Conservation (phyloP, 2,113 vertebrate species). For the Zosterops pallidus region DNA sequence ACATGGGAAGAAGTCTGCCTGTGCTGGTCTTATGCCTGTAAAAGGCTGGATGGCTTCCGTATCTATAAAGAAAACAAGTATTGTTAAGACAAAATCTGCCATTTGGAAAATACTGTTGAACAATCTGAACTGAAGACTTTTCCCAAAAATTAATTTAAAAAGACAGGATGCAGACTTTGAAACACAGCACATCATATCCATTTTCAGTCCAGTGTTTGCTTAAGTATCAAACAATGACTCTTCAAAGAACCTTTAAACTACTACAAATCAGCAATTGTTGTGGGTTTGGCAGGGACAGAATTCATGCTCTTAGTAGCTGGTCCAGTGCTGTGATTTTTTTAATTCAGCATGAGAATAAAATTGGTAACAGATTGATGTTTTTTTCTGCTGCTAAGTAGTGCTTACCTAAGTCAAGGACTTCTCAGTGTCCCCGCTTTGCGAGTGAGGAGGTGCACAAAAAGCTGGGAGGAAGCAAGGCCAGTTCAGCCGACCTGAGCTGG, state of each 20-base stretch:
- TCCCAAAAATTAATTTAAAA: not conserved
- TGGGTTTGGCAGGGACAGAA: not conserved
- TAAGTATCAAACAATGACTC: not conserved
- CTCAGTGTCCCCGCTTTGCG: no score
- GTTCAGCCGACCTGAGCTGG: not conserved
- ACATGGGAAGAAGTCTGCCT: constrained; percentile 87
- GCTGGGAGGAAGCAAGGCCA: not conserved
- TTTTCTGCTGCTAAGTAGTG: not conserved
- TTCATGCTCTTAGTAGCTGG: not conserved
- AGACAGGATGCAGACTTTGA: not conserved
- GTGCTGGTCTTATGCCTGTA: constrained; percentile 86
- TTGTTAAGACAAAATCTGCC: not conserved
- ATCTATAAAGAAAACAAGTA: constrained; percentile 79
- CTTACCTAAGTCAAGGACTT: not conserved
- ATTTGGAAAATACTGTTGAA: not conserved
- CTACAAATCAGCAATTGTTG: not conserved
- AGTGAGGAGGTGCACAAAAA: not conserved
- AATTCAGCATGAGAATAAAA: not conserved
- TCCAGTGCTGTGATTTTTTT: not conserved
- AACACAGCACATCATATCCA: not conserved
- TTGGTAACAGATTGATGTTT: not conserved
- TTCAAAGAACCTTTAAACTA: not conserved
- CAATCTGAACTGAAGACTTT: not conserved
- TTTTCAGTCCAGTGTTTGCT: not conserved
- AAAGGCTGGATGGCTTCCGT: constrained; percentile 92